Evolutionary conservation across 1,140 invertebrate species (phyloP).

Genomic region (Probaryconus sp.): DNA sequence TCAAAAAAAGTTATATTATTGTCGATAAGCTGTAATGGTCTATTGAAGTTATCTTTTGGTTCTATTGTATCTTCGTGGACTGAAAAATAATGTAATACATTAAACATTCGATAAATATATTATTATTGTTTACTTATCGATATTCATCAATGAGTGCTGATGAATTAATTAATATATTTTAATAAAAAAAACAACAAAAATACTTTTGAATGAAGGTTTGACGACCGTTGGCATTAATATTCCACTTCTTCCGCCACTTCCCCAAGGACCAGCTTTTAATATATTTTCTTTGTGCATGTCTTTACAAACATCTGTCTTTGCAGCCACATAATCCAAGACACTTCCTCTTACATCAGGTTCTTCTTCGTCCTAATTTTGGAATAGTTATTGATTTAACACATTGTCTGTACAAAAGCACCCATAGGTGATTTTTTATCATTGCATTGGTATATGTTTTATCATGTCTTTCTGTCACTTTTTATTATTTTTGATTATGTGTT

Average conservation of each 20-base stretch:
- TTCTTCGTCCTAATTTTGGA: conserved; percentile 69
- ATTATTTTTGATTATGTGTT: too few species aligned
- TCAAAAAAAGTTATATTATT: conserved; percentile 73
- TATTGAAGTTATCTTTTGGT: conserved; percentile 65
- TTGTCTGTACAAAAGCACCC: neutral
- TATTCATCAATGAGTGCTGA: too few species aligned
- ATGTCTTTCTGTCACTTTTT: too few species aligned
- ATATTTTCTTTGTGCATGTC: conserved; percentile 81
- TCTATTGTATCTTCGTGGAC: conserved; percentile 83
- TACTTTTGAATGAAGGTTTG: conserved; percentile 75
- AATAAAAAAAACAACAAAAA: conserved; percentile 39
- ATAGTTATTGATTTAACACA: conserved; percentile 20
- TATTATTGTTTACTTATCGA: too few species aligned
- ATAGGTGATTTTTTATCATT: too few species aligned
- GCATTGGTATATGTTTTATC: too few species aligned
- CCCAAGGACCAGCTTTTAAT: conserved; percentile 83
- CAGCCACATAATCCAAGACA: conserved; percentile 45
- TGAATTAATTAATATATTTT: conserved; percentile 5
- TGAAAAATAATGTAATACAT: conserved; percentile 71
- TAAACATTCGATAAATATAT: too few species aligned
- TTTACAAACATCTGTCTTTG: conserved; percentile 76
- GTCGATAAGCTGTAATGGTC: conserved; percentile 68
- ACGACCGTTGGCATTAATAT: conserved; percentile 66
- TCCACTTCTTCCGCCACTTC: conserved; percentile 72
- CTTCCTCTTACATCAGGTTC: conserved; percentile 41